These are phyloP conservation scores for Gila orcuttii DNA, from an alignment of 2,113 vertebrate genomes.

Conservation along the genomic window DNA sequence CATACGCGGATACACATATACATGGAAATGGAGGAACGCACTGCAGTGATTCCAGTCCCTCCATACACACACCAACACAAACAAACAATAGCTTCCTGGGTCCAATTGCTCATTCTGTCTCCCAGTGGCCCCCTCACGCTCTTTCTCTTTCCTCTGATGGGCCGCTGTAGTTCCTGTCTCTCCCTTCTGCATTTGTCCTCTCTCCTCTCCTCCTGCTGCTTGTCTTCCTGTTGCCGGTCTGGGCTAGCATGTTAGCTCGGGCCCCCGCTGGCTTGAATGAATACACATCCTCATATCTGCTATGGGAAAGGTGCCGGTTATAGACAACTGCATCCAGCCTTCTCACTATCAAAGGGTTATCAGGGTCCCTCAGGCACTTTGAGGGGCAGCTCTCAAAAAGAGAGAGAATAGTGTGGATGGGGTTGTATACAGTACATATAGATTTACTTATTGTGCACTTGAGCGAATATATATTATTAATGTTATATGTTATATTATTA, in stretches of 20 bases:
- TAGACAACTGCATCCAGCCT: constrained; percentile 75
- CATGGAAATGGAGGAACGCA: constrained; percentile 46
- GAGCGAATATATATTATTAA: not conserved
- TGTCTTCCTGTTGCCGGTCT: constrained; percentile 71
- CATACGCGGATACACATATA: constrained; percentile 8
- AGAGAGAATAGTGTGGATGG: constrained; percentile 56
- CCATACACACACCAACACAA: constrained; percentile 30
- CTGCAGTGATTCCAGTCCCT: constrained; percentile 63
- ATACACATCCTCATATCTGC: constrained; percentile 73
- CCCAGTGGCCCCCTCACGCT: constrained; percentile 57
- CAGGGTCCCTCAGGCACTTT: constrained; percentile 74
- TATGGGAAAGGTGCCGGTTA: constrained; percentile 73
- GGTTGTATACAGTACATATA: not conserved
- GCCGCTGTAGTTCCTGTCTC: constrained; percentile 66
- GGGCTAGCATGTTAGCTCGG: constrained; percentile 71
- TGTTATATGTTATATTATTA: not conserved
- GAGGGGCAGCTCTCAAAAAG: constrained; percentile 55
- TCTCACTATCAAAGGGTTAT: constrained; percentile 80
- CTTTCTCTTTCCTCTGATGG: constrained; percentile 58
- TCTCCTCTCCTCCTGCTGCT: constrained; percentile 66
- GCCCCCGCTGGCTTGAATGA: constrained; percentile 64
- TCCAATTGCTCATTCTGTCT: constrained; percentile 56
- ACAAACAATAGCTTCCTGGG: constrained; percentile 41
- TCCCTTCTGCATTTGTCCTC: constrained; percentile 62
- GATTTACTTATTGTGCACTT: not conserved